Conservation (phyloP, 2,888 invertebrate genomes). For the Campoletis raptor region DNA sequence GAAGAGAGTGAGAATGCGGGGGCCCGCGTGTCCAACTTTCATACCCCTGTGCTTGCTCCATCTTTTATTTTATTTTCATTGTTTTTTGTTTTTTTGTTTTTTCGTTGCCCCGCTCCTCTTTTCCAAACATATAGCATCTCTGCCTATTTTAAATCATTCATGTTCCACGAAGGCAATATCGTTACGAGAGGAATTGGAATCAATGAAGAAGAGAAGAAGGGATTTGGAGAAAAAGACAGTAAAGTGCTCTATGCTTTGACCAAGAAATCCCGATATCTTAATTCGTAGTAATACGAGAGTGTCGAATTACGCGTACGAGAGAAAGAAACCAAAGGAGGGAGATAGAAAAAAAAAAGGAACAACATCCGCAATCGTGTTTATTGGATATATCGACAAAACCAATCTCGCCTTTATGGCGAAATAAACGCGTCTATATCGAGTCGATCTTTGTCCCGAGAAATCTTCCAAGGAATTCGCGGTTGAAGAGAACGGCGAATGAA, state of each 20-base stretch:
- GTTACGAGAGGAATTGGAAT: slow-evolving; percentile 21
- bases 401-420: slow-evolving; percentile 42
- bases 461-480: slow-evolving; percentile 29
- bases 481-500: not conserved
- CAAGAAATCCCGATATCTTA: slow-evolving; percentile 56
- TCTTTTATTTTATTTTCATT: slow-evolving; percentile 2
- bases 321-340: slow-evolving; percentile 6
- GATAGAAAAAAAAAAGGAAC: slow-evolving; percentile 13
- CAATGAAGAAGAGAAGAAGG: not conserved
- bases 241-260: slow-evolving; percentile 56
- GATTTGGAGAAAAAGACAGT: slow-evolving; percentile 54
- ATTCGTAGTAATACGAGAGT: slow-evolving; percentile 59
- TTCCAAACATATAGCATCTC: slow-evolving; percentile 29
- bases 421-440: slow-evolving; percentile 56
- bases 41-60: slow-evolving; percentile 36
- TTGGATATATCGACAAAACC: slow-evolving; percentile 44
- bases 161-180: slow-evolving; percentile 55
- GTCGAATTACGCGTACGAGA: slow-evolving; percentile 62
- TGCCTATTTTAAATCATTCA: slow-evolving; percentile 63
- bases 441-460: slow-evolving; percentile 58
- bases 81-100: slow-evolving; percentile 45
- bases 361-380: slow-evolving; percentile 18
- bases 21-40: slow-evolving; percentile 54
- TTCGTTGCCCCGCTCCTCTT: slow-evolving; percentile 28
- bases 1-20: slow-evolving; percentile 24